Evolutionary conservation across 2,888 invertebrate species (phyloP).

Genomic region (Campoplex capitator): DNA sequence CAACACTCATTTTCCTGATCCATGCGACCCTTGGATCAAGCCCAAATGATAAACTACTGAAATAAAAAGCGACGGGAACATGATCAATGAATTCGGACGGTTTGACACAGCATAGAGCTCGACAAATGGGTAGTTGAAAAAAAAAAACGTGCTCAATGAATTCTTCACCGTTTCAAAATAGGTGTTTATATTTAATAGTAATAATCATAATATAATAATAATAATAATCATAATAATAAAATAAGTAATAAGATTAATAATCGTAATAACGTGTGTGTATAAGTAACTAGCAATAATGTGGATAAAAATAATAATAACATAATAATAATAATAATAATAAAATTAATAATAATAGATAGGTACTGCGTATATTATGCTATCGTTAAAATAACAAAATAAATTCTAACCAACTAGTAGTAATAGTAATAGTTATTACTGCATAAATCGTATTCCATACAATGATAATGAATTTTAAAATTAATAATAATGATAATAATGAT

Average conservation of each 20-base stretch:
- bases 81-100: neutral
- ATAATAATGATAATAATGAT: constrained; percentile 71
- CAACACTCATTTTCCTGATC: neutral
- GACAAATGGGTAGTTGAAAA: constrained; percentile 39
- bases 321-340: constrained; percentile 71
- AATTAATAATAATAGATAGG: constrained; percentile 69
- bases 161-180: constrained; percentile 79
- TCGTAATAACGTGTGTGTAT: constrained; percentile 73
- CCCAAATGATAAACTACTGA: neutral
- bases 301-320: constrained; percentile 72
- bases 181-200: constrained; percentile 80
- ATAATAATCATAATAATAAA: constrained; percentile 74
- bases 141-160: constrained; percentile 59
- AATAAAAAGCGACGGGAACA: neutral
- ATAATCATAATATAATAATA: constrained; percentile 72
- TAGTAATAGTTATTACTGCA: constrained; percentile 73
- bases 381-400: constrained; percentile 79
- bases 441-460: constrained; percentile 60
- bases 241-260: constrained; percentile 56
- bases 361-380: constrained; percentile 74
- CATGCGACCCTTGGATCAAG: neutral
- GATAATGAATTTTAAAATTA: constrained; percentile 73
- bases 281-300: constrained; percentile 76
- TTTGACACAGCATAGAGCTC: constrained; percentile 6
- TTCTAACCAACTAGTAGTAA: constrained; percentile 77